Base-by-base conservation (phyloP, 2,888 invertebrate species). In the Eupithecia centaureata region DNA sequence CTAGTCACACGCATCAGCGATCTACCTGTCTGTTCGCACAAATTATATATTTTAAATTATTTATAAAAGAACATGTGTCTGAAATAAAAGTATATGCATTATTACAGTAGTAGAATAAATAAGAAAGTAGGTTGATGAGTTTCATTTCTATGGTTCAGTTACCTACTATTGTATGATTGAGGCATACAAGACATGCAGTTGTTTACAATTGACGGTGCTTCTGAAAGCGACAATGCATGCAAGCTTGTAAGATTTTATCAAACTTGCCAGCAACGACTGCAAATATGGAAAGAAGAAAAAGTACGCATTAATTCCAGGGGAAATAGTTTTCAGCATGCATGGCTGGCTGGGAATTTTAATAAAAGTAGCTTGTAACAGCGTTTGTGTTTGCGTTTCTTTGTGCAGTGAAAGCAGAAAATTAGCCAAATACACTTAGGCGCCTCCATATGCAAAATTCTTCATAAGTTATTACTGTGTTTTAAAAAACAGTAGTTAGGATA, bases 221-320 rank as follows among this genome's bases (percentile, higher is more conserved):
- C 27, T 70, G 63, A 58, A 33, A 67, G 70, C 70, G 66, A 63
- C 61, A 70, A 67, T 61, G 58, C 63, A 67, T 66, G 70, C 70
- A 63, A 27, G 51, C 58, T 65, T 64, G 66, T 35, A 64, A n/a
- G n/a, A 61, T 66, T 61, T 63, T 66, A 69, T 69, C 65, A 60
- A 42, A 32, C 33, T 15, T 56, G 65, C 60, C 61, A 59, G 51
- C 56, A 62, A 61, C 35, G 59, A 68, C 63, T 63, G 61, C 58
- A 59, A 65, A 15, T 63, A 63, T 66, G 60, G 33, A 63, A 69
- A 69, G 66, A 63, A 63, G 60, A 63, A 69, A 51, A 69, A 63
- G 30, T 62, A 61, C 58, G 58, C 65, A 68, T 65, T 54, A 56
- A 51, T 63, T 63, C 30, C 57, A 56, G n/a, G 5, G 30, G n/a